phyloP scores from a whole-genome alignment of 2,797 vertebrate species.

The Novumbra hubbsi region DNA sequence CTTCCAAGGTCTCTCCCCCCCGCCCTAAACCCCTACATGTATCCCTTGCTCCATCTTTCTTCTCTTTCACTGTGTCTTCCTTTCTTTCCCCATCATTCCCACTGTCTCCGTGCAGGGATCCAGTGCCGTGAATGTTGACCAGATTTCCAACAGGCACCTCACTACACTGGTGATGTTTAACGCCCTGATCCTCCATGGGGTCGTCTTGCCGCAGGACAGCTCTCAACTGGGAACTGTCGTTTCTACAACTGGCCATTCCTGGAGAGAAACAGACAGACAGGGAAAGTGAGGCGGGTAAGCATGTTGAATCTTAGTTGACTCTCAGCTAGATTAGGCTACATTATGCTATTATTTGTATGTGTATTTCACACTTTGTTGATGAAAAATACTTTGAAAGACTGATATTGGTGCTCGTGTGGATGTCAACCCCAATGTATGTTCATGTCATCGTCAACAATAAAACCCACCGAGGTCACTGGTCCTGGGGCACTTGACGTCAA shows the following conservation, averaged over 20 bases:
- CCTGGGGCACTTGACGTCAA: too few species aligned
- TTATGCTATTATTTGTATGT: too few species aligned
- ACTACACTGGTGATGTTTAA: not conserved
- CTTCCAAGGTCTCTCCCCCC: not conserved
- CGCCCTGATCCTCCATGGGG: not conserved
- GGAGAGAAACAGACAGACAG: not conserved
- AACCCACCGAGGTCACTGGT: too few species aligned
- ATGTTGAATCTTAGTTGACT: too few species aligned
- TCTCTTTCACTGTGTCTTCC: accelerated
- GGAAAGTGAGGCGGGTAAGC: not conserved
- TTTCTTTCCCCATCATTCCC: accelerated
- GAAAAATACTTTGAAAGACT: too few species aligned
- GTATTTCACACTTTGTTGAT: too few species aligned
- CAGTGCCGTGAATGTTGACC: not conserved
- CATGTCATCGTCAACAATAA: too few species aligned
- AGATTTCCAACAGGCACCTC: not conserved
- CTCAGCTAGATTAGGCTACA: too few species aligned
- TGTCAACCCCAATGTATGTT: too few species aligned
- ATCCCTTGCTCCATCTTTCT: not conserved
- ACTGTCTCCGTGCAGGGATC: not conserved
- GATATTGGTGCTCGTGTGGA: too few species aligned
- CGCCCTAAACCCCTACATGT: accelerated
- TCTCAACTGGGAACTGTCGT: conserved; percentile 28
- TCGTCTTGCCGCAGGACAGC: accelerated
- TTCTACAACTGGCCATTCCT: not conserved